A percentile compares a stretch with the other conserved stretches of the same genome.
phyloP scores from a whole-genome alignment of 2,113 vertebrate genomes.

The Eubucco bourcierii region DNA sequence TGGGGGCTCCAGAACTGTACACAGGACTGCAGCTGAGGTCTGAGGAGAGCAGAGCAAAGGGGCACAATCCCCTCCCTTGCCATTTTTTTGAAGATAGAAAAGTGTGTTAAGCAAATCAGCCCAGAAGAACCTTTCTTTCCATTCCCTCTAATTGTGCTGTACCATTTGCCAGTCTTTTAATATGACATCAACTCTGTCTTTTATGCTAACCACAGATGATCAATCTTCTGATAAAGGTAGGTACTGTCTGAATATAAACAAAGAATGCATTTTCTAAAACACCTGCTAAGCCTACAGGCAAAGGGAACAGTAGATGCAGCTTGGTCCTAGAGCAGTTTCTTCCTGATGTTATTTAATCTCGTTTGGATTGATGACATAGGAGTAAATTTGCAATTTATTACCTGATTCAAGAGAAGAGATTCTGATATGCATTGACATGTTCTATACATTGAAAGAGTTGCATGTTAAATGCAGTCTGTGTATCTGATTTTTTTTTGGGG shows the following conservation, averaged over 20 bases:
- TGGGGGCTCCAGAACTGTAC: too few relatives aligned
- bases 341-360: not conserved
- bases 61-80: too few relatives aligned
- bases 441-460: not conserved
- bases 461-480: not conserved
- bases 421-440: not conserved
- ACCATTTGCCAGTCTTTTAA: conserved; percentile 60
- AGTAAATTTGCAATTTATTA: not conserved
- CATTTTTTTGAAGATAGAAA: too few relatives aligned
- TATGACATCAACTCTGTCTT: conserved; percentile 72
- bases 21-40: too few relatives aligned
- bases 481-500: not conserved
- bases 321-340: not conserved
- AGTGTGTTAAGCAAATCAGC: not conserved
- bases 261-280: not conserved
- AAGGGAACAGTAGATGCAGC: not conserved
- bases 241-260: conserved; percentile 33
- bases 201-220: conserved; percentile 88
- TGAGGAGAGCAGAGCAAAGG: too few relatives aligned
- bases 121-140: not conserved
- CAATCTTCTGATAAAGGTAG: conserved; percentile 91
- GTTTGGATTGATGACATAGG: not conserved
- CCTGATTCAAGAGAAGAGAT: not conserved
- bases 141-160: not conserved
- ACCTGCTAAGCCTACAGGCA: not conserved